Base-by-base conservation (phyloP, 1,140 invertebrate species). In the Aplysia californica region DNA sequence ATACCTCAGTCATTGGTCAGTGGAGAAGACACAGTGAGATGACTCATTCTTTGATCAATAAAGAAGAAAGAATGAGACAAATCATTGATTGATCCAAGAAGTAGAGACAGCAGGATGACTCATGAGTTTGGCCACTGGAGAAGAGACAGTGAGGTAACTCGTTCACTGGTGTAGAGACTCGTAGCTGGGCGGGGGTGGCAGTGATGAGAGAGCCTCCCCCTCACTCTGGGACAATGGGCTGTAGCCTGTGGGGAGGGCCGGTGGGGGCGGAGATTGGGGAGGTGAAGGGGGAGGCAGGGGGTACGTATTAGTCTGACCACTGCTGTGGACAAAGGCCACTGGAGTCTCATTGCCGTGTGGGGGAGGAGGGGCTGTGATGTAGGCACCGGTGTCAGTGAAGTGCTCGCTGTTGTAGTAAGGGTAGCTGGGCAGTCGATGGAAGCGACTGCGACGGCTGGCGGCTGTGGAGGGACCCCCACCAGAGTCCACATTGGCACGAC, bases 341-440 rank as follows among this genome's bases (percentile, higher is more conserved):
- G 6, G 18, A 36, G 29, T 36, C 55, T 26, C 33, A n/a, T 15
- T 50, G 10, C 10, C 10, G 44, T 50, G 29, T 68, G 33, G 65
- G 20, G 21, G 75, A 58, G 38, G 39, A 72, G 20, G 67, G 36
- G 58, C 68, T 6, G 10, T 21, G 6, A 18, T 29, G 39, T 18
- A 31, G 31, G 36, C 33, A 6, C 56, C 31, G 29, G 31, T 61
- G 15, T n/a, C 26, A 10, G 67, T 56, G 26, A 72, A 73, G n/a
- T 58, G 36, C 0, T 71, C 58, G 44, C 56, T 76, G 78, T 58
- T 72, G 78, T 79, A 79, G 68, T 79, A 79, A 3, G 78, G 76
- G 77, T 80, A 61, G 70, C 80, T 70, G 72, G 79, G 50, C 67
- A 80, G 29, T 76, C 77, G 58, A 29, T 70, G 71, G 33, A 69